Evolutionary conservation across 2,113 vertebrate species (phyloP).

Genomic region (Perca flavescens): DNA sequence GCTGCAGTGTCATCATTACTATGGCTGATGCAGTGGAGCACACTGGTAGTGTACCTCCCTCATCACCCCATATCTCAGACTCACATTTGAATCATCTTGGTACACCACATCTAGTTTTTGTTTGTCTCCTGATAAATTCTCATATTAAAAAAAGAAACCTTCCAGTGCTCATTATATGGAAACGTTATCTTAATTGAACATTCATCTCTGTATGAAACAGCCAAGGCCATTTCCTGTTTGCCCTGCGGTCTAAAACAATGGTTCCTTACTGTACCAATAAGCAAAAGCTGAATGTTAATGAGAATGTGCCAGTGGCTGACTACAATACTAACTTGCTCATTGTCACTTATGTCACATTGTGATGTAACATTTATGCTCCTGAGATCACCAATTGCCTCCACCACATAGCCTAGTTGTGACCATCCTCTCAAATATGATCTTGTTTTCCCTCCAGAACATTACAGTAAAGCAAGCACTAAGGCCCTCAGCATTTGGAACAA

Average conservation of each 20-base stretch:
- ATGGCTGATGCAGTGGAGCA: constrained; percentile 54
- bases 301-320: constrained; percentile 50
- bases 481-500: constrained; percentile 37
- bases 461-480: neutral
- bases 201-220: constrained; percentile 71
- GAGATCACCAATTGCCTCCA: neutral
- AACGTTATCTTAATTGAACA: constrained; percentile 78
- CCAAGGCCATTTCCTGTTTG: constrained; percentile 57
- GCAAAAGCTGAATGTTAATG: constrained; percentile 62
- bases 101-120: constrained; percentile 57
- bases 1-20: constrained; percentile 75
- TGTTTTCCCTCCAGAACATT: neutral
- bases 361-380: neutral
- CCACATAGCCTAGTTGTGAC: neutral
- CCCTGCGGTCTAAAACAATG: constrained; percentile 72
- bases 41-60: constrained; percentile 41
- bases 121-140: constrained; percentile 60
- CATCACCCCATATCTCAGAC: constrained; percentile 18
- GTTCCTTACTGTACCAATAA: constrained; percentile 50
- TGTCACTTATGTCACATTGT: constrained; percentile 43
- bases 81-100: constrained; percentile 54
- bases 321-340: constrained; percentile 46
- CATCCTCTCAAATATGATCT: neutral
- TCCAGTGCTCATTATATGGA: constrained; percentile 56
- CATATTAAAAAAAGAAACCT: constrained; percentile 32